Evolutionary conservation across 2,113 vertebrate species (phyloP), one percentile per base, ranked within the genome.

Genomic region (Varanus komodoensis): DNA sequence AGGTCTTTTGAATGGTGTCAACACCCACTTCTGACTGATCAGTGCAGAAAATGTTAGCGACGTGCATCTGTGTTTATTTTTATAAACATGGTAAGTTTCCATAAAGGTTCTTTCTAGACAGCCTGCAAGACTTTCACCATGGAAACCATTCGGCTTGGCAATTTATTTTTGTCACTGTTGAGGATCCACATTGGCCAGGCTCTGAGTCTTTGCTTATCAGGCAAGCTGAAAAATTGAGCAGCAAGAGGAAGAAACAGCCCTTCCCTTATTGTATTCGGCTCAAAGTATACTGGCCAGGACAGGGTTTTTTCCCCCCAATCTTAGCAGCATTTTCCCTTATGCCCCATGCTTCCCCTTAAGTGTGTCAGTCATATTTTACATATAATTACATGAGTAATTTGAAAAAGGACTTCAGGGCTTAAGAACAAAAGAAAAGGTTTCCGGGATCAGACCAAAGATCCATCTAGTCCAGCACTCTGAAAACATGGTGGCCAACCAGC

Each of bases 81-180:
- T 90, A 57, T 79, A 86, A 54, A 85, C 64, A 57, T 8, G 50
- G 75, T 80, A 86, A 23, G 29, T 85, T 78, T 78, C 82, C 68
- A 54, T 68, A 69, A 78, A 77, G 4, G 44, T 64, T 86, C 83
- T 86, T 86, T 86, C 77, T 69, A 88, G 61, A 88, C 64, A 88
- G 87, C 87, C 87, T 69, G 87, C 61, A 69, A 90, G 75, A 79
- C n/a, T 90, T 86, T 90, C 89, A 86, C 89, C 89, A 90, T 90
- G 89, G 89, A 86, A 90, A 90, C 89, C 74, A 90, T 80, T 86
- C 79, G 67, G 64, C 75, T 71, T 86, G 64, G 83, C 89, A 85
- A 71, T 90, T 90, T 90, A 90, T 90, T 90, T 89, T 86, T 90
- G 75, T 86, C 85, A 85, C 83, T 86, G 89, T 71, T 90, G 64